A percentile compares a stretch with the other conserved stretches of the same genome.
phyloP scores from a whole-genome alignment of 2,113 vertebrate species.

The Brachirus orientalis region DNA sequence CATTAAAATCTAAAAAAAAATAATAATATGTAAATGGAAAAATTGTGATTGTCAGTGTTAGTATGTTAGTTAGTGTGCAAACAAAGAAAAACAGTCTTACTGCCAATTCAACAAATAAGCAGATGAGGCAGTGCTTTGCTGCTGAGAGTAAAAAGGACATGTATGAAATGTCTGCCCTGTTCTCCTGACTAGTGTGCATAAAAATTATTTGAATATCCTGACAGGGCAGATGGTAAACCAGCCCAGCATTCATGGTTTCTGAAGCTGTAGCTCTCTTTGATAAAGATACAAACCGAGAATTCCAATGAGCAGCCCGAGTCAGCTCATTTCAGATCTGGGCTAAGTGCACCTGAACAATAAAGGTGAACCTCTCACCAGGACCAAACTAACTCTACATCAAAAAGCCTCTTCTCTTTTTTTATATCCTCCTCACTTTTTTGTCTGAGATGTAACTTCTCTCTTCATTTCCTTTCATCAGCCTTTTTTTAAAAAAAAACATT shows the following conservation, averaged over 20 bases:
- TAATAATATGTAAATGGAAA: too few species aligned
- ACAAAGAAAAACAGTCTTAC: background rate
- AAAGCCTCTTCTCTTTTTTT: constrained; percentile 21
- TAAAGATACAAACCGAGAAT: constrained; percentile 52
- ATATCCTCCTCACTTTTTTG: constrained; percentile 5
- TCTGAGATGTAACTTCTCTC: constrained; percentile 15
- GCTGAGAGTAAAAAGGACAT: constrained; percentile 33
- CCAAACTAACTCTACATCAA: constrained; percentile 42
- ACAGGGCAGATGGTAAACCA: constrained; percentile 37
- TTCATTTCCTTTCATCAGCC: constrained; percentile 38
- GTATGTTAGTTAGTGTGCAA: background rate
- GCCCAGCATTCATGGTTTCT: constrained; percentile 27
- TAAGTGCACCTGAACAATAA: constrained; percentile 49
- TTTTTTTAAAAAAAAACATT: constrained; percentile 24
- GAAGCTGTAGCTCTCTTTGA: constrained; percentile 47
- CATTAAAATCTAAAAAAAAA: too few species aligned
- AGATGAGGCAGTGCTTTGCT: background rate
- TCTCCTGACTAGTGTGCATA: constrained; percentile 36
- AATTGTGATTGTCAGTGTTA: too few species aligned
- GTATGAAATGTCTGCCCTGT: constrained; percentile 7
- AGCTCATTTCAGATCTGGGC: constrained; percentile 50
- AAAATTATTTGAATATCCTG: constrained; percentile 56
- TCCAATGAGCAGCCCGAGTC: constrained; percentile 47
- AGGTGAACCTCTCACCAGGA: constrained; percentile 29
- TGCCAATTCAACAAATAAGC: constrained; percentile 10